phyloP scores from a whole-genome alignment of 2,888 invertebrate species.

The Craniophora ligustri region DNA sequence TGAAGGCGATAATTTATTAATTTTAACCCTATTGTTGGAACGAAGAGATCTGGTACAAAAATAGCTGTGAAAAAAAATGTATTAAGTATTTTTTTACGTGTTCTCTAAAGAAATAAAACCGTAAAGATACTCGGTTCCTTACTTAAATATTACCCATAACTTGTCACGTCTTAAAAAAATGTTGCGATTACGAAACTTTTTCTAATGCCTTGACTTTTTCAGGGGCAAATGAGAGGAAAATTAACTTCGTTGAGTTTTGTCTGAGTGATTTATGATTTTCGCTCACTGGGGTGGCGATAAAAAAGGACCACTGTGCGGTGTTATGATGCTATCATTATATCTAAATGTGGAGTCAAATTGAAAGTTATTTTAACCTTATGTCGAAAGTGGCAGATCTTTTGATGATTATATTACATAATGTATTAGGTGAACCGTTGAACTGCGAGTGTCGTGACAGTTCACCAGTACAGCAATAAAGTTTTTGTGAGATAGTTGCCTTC shows the following conservation, averaged over 20 bases:
- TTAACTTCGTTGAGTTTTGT: constrained; percentile 41
- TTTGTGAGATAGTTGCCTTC: no score
- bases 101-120: background rate
- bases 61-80: background rate
- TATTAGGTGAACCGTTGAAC: no score
- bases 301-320: constrained; percentile 10
- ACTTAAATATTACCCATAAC: constrained; percentile 20
- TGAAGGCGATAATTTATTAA: no score
- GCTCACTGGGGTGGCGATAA: constrained; percentile 11
- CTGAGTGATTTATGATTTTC: constrained; percentile 47
- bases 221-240: constrained; percentile 48
- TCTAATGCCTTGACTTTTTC: constrained; percentile 36
- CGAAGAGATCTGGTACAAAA: background rate
- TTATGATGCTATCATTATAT: constrained; percentile 39
- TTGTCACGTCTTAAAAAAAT: constrained; percentile 34
- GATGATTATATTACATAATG: no score
- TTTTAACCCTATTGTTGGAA: no score
- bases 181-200: constrained; percentile 45
- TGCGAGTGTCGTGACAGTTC: no score
- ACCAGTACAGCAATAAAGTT: no score
- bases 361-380: constrained; percentile 8
- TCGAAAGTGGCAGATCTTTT: no score
- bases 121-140: background rate
- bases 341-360: constrained; percentile 1
- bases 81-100: background rate